Evolutionary conservation across 2,113 vertebrate species (phyloP).

Genomic region (Larimichthys polyactis): DNA sequence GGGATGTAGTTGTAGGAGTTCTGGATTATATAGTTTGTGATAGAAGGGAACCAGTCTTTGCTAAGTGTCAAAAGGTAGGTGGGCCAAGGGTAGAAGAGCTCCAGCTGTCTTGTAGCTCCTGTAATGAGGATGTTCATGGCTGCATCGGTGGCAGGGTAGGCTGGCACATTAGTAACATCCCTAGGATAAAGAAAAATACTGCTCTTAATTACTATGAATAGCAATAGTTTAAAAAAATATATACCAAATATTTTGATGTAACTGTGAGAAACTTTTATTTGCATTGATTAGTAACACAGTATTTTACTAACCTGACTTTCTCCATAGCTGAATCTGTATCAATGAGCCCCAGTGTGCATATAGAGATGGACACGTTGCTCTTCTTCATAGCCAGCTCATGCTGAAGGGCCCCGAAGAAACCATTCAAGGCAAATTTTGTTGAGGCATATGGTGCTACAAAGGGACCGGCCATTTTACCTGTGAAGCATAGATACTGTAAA

Average conservation of each 20-base stretch:
- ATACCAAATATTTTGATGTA: background rate
- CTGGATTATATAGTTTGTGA: constrained; percentile 72
- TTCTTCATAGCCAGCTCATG: constrained; percentile 88
- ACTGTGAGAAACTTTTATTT: background rate
- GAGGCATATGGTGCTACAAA: constrained; percentile 85
- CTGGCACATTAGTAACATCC: constrained; percentile 71
- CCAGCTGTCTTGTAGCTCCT: constrained; percentile 72
- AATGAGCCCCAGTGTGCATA: constrained; percentile 88
- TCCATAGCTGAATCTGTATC: constrained; percentile 84
- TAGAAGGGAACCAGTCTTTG: constrained; percentile 81
- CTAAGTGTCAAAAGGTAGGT: constrained; percentile 55
- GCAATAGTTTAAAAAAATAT: background rate
- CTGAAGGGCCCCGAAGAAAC: constrained; percentile 87
- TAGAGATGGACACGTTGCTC: constrained; percentile 85
- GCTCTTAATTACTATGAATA: background rate
- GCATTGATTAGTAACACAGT: background rate
- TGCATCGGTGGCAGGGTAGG: constrained; percentile 84
- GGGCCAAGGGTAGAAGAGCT: constrained; percentile 87
- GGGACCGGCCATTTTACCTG: constrained; percentile 85
- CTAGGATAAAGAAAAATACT: constrained; percentile 65
- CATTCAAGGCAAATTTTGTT: constrained; percentile 89
- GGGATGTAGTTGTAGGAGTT: constrained; percentile 79
- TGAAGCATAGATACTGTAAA: background rate
- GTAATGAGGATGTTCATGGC: constrained; percentile 86
- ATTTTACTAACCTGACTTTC: constrained; percentile 82